These are phyloP conservation scores for Mustela nigripes DNA, from an alignment of 2,113 vertebrate species.

Conservation along the genomic window DNA sequence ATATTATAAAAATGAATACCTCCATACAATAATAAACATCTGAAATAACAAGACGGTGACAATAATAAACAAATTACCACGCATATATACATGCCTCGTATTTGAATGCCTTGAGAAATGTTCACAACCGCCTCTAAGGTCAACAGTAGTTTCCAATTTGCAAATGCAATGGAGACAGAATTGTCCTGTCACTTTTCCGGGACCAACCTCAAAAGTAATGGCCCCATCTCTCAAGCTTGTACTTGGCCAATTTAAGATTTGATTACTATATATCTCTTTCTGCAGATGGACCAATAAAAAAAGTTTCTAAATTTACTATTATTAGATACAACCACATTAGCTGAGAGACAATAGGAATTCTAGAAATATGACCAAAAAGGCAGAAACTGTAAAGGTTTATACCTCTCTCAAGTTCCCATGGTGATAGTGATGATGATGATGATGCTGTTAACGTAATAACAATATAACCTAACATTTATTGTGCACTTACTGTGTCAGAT, in stretches of 20 bases:
- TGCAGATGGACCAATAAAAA: not conserved
- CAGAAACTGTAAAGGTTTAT: not conserved
- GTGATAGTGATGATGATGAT: not conserved
- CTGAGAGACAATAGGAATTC: not conserved
- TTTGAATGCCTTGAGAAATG: not conserved
- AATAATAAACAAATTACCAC: not conserved
- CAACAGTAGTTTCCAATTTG: not conserved
- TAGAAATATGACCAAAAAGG: not conserved
- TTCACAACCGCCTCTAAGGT: not conserved
- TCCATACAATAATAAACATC: not conserved
- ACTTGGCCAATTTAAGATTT: not conserved
- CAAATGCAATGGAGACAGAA: not conserved
- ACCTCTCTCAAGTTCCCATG: not conserved
- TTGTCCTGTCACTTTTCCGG: not conserved
- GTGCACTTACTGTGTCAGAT: not conserved
- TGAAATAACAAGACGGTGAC: not conserved
- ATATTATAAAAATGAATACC: conserved; percentile 38
- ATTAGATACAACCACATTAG: not conserved
- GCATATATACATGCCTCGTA: fast-evolving
- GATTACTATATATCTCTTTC: not conserved
- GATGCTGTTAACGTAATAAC: not conserved
- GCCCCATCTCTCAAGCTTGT: not conserved
- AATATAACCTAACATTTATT: not conserved
- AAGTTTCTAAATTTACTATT: not conserved
- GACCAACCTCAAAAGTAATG: not conserved